A percentile compares a stretch with the other conserved stretches of the same genome.
These are phyloP conservation scores for Leucosticte australis DNA, from an alignment of 2,113 vertebrate genomes.

Conservation along the genomic window DNA sequence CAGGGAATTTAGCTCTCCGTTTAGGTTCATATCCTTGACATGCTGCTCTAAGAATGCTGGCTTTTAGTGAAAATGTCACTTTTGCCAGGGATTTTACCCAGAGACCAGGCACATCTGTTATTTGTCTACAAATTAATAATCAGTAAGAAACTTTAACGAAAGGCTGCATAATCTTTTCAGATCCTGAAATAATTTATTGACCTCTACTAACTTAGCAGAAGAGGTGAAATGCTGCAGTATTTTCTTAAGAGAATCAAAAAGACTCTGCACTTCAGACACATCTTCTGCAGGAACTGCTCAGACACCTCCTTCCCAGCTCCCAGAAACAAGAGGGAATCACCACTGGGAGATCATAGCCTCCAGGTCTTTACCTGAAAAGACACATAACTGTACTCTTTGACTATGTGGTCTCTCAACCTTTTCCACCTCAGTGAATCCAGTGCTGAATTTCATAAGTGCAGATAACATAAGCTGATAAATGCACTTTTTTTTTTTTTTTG, in stretches of 20 bases:
- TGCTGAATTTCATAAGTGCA: neutral
- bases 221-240: neutral
- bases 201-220: neutral
- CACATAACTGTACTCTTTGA: neutral
- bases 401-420: neutral
- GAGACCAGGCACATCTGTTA: neutral
- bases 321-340: neutral
- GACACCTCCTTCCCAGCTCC: neutral
- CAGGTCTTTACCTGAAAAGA: neutral
- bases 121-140: neutral
- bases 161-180: neutral
- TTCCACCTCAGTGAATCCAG: neutral
- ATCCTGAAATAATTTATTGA: neutral
- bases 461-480: neutral
- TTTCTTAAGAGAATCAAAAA: neutral
- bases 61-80: neutral
- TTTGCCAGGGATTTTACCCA: neutral
- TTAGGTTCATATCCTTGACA: neutral
- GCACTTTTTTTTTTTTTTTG: neutral
- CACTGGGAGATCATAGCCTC: neutral
- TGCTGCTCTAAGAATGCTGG: neutral
- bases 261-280: neutral
- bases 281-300: neutral
- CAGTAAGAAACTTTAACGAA: neutral
- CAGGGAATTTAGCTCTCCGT: neutral